Percentiles rank a stretch among this genome's conserved stretches.
Conservation (phyloP, 2,797 vertebrate species). For the Sylvilagus floridanus region DNA sequence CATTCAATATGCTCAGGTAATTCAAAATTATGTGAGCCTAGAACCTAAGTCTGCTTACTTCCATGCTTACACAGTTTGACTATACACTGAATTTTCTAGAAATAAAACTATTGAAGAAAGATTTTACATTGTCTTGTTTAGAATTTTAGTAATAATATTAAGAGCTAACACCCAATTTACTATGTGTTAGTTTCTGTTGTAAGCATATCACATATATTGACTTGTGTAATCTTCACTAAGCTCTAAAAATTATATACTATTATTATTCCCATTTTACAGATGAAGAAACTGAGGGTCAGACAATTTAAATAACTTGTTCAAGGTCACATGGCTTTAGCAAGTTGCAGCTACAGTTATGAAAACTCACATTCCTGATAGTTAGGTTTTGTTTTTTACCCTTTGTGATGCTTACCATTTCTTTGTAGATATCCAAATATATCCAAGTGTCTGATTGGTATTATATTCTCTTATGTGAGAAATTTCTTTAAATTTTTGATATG, state of each 20-base stretch:
- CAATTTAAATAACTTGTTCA: neutral
- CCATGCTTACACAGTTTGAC: neutral
- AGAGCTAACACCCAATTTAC: conserved; percentile 3
- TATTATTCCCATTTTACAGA: neutral
- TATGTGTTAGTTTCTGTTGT: neutral
- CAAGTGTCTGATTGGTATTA: neutral
- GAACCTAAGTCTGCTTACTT: neutral
- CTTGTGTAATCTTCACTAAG: neutral
- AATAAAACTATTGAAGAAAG: conserved; percentile 1
- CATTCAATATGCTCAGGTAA: conserved; percentile 13
- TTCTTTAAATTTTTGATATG: conserved; percentile 17
- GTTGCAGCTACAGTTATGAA: neutral
- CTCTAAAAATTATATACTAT: neutral
- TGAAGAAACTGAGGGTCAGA: neutral
- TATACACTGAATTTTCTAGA: neutral
- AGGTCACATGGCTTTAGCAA: neutral
- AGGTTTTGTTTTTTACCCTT: neutral
- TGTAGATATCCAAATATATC: neutral
- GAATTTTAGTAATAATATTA: conserved; percentile 8
- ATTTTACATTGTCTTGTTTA: conserved; percentile 34
- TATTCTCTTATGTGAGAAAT: conserved; percentile 21
- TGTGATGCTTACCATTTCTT: neutral
- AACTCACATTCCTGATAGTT: neutral
- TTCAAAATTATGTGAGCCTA: neutral
- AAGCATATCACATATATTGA: neutral